These are phyloP conservation scores for Sebastes paucispinis DNA, from an alignment of 2,797 vertebrate genomes.

Conservation along the genomic window DNA sequence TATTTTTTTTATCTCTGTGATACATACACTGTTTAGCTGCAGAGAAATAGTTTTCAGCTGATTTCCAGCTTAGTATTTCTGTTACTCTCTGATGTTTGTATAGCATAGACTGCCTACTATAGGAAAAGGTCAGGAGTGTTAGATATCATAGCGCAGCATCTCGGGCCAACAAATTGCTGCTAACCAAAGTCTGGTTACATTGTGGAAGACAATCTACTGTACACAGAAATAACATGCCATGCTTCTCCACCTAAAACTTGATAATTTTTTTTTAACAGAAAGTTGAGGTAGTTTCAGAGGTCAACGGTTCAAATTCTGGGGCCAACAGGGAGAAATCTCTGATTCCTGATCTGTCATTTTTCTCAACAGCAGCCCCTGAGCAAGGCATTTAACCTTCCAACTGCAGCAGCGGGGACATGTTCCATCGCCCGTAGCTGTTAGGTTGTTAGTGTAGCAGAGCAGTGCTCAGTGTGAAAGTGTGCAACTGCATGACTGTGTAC, in stretches of 20 bases:
- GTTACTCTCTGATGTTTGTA: slow-evolving; percentile 33
- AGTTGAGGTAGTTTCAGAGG: background rate
- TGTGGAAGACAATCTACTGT: slow-evolving; percentile 41
- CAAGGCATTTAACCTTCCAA: slow-evolving; percentile 45
- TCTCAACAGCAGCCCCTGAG: slow-evolving; percentile 11
- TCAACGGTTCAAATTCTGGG: background rate
- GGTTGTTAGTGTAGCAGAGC: slow-evolving; percentile 11
- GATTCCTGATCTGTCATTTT: background rate
- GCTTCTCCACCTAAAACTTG: background rate
- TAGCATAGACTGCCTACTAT: slow-evolving; percentile 27
- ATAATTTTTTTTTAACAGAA: background rate
- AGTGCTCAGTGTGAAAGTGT: slow-evolving; percentile 27
- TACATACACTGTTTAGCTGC: slow-evolving; percentile 51
- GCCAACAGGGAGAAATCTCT: background rate
- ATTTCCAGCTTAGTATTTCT: slow-evolving; percentile 59
- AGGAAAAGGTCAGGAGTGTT: slow-evolving; percentile 60
- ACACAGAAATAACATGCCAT: slow-evolving; percentile 27
- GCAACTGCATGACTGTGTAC: background rate
- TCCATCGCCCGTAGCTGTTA: background rate
- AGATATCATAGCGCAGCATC: slow-evolving; percentile 58
- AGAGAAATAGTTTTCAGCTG: slow-evolving; percentile 65
- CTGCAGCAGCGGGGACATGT: slow-evolving; percentile 5
- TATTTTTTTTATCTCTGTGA: slow-evolving; percentile 55
- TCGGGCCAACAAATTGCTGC: slow-evolving; percentile 53
- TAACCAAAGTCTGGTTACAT: slow-evolving; percentile 26